phyloP scores from a whole-genome alignment of 2,113 vertebrate species.

The Hypocryptadius cinnamomeus region DNA sequence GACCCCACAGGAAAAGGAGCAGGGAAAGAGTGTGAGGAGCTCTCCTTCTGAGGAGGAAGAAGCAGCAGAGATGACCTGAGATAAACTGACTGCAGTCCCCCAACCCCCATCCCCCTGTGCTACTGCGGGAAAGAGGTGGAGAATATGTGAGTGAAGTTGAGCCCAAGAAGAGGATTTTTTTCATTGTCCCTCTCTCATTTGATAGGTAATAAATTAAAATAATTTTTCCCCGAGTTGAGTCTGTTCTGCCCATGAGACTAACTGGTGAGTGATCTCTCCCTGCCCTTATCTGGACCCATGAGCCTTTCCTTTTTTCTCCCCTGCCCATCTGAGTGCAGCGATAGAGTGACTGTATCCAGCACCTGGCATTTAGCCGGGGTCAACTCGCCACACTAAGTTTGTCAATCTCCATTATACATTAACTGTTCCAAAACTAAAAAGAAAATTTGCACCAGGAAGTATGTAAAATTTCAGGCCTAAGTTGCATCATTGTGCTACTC shows the following conservation, averaged over 20 bases:
- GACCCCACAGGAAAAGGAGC: neutral
- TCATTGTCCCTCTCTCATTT: neutral
- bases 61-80: neutral
- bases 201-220: neutral
- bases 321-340: neutral
- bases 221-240: neutral
- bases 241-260: neutral
- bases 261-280: neutral
- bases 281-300: neutral
- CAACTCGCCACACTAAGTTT: neutral
- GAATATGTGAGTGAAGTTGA: neutral
- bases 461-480: neutral
- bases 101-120: too few relatives aligned
- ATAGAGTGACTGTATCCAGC: neutral
- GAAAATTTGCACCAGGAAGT: neutral
- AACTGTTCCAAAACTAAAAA: neutral
- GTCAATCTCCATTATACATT: neutral
- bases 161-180: neutral
- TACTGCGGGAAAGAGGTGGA: rapidly evolving
- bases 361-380: neutral
- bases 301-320: neutral
- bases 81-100: neutral
- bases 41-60: neutral
- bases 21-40: neutral
- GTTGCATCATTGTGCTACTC: neutral